These are phyloP conservation scores for Ispidina picta DNA, from an alignment of 2,797 vertebrate genomes.

Conservation along the genomic window DNA sequence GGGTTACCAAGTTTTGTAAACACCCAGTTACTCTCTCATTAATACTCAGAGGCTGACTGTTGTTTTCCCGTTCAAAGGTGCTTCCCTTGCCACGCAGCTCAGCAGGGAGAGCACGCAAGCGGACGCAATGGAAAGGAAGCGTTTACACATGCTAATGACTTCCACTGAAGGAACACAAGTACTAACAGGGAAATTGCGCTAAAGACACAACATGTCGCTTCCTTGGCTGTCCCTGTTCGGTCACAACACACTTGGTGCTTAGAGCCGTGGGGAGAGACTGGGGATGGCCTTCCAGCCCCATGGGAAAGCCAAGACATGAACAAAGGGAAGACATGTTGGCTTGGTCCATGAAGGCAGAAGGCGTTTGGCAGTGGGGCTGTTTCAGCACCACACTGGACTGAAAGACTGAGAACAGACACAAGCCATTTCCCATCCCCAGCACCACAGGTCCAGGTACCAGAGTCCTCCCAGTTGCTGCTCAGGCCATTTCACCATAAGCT, in stretches of 20 bases:
- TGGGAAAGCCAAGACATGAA: neutral
- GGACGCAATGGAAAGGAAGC: constrained; percentile 46
- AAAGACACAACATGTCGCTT: neutral
- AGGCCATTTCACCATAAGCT: neutral
- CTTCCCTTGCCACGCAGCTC: constrained; percentile 53
- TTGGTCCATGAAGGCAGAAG: neutral
- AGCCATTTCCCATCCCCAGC: neutral
- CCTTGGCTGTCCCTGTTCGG: neutral
- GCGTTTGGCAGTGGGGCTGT: accelerated
- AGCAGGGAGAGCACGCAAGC: constrained; percentile 58
- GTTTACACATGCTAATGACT: constrained; percentile 60
- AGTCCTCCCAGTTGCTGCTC: neutral
- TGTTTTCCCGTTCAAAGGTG: constrained; percentile 62
- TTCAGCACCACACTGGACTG: neutral
- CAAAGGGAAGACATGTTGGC: accelerated
- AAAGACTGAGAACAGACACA: accelerated
- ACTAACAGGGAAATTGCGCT: constrained; percentile 1
- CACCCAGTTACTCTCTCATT: neutral
- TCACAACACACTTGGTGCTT: neutral
- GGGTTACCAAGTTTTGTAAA: neutral
- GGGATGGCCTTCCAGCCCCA: neutral
- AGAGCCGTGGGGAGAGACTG: neutral
- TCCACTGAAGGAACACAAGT: constrained; percentile 41
- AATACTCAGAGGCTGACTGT: neutral
- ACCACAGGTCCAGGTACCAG: accelerated